Evolutionary conservation across 2,888 invertebrate genomes (phyloP).

Genomic region (Drosophila merina): DNA sequence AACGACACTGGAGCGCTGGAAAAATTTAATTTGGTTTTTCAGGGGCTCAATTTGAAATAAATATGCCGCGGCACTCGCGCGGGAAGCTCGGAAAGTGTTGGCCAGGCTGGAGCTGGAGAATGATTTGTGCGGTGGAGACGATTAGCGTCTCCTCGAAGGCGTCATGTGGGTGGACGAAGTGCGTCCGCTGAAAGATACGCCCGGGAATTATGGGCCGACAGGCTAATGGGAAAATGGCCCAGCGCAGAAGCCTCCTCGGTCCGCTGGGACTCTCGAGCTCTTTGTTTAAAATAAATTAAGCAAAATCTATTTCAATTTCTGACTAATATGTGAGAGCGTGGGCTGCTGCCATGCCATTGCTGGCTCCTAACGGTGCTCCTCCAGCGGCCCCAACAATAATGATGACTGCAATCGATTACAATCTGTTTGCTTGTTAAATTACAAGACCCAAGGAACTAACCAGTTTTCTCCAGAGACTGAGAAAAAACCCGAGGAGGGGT

Average conservation of each 20-base stretch:
- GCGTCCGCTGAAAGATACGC: slow-evolving; percentile 25
- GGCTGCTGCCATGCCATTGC: slow-evolving; percentile 25
- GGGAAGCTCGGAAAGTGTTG: slow-evolving; percentile 32
- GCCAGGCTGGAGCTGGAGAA: slow-evolving; percentile 34
- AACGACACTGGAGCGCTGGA: slow-evolving; percentile 65
- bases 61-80: slow-evolving; percentile 52
- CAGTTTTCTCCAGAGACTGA: slow-evolving; percentile 30
- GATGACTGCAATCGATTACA: slow-evolving; percentile 70
- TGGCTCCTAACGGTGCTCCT: slow-evolving; percentile 49
- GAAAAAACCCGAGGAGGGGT: background rate
- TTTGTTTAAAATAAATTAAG: slow-evolving; percentile 68
- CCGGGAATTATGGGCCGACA: slow-evolving; percentile 70
- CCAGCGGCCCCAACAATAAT: slow-evolving; percentile 31
- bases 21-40: slow-evolving; percentile 42
- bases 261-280: slow-evolving; percentile 21
- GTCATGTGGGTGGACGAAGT: slow-evolving; percentile 56
- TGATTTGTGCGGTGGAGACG: slow-evolving; percentile 54
- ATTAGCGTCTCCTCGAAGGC: slow-evolving; percentile 70
- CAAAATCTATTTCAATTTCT: slow-evolving; percentile 74
- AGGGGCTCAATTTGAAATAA: slow-evolving; percentile 52
- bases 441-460: slow-evolving; percentile 58
- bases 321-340: slow-evolving; percentile 72
- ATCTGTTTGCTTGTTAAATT: slow-evolving; percentile 78
- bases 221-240: slow-evolving; percentile 52
- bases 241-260: background rate